Base-by-base conservation (phyloP, 2,888 invertebrate genomes). In the Mythimna lalbum region DNA sequence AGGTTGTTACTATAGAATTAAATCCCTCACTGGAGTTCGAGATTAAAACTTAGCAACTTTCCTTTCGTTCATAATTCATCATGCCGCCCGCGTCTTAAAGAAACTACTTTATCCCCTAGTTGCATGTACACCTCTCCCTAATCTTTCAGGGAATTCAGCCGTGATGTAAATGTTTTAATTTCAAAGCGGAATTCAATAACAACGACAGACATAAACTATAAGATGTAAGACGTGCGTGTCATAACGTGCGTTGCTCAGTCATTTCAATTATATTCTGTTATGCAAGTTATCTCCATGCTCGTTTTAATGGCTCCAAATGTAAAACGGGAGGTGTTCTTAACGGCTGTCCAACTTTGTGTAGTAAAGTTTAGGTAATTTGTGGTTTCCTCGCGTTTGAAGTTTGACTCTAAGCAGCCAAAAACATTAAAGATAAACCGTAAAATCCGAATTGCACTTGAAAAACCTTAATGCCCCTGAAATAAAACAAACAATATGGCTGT, bases 221-320 rank as follows among this genome's bases (percentile, higher is more conserved):
- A 73, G 33, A 43, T 53, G 21, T 56, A 21, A 71, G 39, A 23
- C 31, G 17, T 31, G 39, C 36, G 50, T 75, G 52, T 39, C 39
- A n/a, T 69, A 47, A 59, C 69, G 53, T 73, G 59, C 23, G 17
- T 55, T 49, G 53, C 23, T 4, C 36, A 49, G 14, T 31, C 21
- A 43, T 60, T 39, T 4, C 39, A 39, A 59, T 60, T 47, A 76
- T 59, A 59, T 59, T 59, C 21, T 55, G 59, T 77, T 76, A 69
- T 27, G 77, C 19, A 76, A 76, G 53, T 60, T 69, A 59, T 9
- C 70, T 55, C 31, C n/a, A 43, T 43, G 43, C 43, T 36, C 70
- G 39, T 69, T 77, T 60, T 60, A 69, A 76, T 60, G 9, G 27
- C 33, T 57, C 10, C 14, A 27, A 73, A 76, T 68, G 56, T 72